These are phyloP conservation scores for Corbicula japonica DNA, from an alignment of 2,888 invertebrate species.

Conservation along the genomic window DNA sequence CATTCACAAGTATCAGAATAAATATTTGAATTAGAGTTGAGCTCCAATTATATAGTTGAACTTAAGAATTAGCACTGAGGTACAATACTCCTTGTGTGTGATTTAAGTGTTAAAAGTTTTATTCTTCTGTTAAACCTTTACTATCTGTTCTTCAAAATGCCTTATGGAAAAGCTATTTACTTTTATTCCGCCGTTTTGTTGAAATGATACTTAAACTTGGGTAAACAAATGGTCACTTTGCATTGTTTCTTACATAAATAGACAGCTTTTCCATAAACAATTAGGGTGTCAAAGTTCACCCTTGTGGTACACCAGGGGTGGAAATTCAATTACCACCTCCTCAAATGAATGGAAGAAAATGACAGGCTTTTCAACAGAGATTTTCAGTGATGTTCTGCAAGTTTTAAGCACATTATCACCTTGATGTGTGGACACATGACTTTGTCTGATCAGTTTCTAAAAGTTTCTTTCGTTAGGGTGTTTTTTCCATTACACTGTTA, in stretches of 20 bases:
- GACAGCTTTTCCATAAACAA: slow-evolving; percentile 41
- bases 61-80: slow-evolving; percentile 43
- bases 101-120: slow-evolving; percentile 31
- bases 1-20: slow-evolving; percentile 9
- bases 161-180: slow-evolving; percentile 34
- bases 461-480: slow-evolving; percentile 9
- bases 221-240: slow-evolving; percentile 46
- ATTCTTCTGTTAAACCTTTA: slow-evolving; percentile 15
- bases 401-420: slow-evolving; percentile 16
- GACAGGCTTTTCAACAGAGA: slow-evolving; percentile 19
- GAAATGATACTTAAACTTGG: slow-evolving; percentile 35
- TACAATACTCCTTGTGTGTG: slow-evolving; percentile 40
- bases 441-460: neutral
- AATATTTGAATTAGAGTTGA: slow-evolving; percentile 45
- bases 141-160: slow-evolving; percentile 14
- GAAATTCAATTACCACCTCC: slow-evolving; percentile 49
- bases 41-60: slow-evolving; percentile 42
- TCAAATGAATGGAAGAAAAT: neutral
- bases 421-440: slow-evolving; percentile 27
- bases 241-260: slow-evolving; percentile 37
- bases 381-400: slow-evolving; percentile 4
- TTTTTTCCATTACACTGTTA: slow-evolving; percentile 11
- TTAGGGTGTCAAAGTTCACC: slow-evolving; percentile 25
- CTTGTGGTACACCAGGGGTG: slow-evolving; percentile 29
- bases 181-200: slow-evolving; percentile 31